Evolutionary conservation across 2,888 invertebrate genomes (phyloP), one percentile per base, ranked within the genome.

Genomic region (Epirrita christyi): DNA sequence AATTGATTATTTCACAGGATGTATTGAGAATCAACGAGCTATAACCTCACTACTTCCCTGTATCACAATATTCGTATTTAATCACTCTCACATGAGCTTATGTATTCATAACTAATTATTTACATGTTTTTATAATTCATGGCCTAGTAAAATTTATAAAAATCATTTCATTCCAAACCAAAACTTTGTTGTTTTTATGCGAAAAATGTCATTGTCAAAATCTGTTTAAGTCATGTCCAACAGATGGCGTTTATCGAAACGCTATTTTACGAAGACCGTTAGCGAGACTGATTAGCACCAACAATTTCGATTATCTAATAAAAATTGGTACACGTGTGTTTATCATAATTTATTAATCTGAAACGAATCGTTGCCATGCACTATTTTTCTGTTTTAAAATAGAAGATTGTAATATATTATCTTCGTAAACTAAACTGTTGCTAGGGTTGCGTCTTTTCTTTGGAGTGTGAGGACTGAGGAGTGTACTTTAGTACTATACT

Each of bases 191-290:
- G 65, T 65, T 76, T 59, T 43, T 28, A 51, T 50, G 58, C 47
- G 56, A 74, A 66, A 46, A 41, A 11, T 46, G 57, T 53, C 57
- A 58, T 27, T 73, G 80, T 83, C 81, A 83, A 64, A 75, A 51
- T 59, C 70, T 67, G 63, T 13, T 34, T 29, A 53, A 40, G 50
- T 54, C 44, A 58, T 38, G 45, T 48, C 41, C 58, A 71, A 58
- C 53, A 67, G 80, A 76, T 72, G 71, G 75, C 74, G 74, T 34
- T 55, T 61, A 44, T 46, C 58, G 55, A 51, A 29, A 7, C 14
- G 15, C 49, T 53, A 59, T 66, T 83, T 81, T 79, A 72, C 67
- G 61, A 72, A 77, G 59, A n/a, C n/a, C n/a, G n/a, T n/a, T n/a
- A n/a, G n/a, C n/a, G n/a, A n/a, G n/a, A n/a, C n/a, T n/a, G n/a